Base-by-base conservation (phyloP, 2,888 invertebrate species). In the Drosophila ustulata region DNA sequence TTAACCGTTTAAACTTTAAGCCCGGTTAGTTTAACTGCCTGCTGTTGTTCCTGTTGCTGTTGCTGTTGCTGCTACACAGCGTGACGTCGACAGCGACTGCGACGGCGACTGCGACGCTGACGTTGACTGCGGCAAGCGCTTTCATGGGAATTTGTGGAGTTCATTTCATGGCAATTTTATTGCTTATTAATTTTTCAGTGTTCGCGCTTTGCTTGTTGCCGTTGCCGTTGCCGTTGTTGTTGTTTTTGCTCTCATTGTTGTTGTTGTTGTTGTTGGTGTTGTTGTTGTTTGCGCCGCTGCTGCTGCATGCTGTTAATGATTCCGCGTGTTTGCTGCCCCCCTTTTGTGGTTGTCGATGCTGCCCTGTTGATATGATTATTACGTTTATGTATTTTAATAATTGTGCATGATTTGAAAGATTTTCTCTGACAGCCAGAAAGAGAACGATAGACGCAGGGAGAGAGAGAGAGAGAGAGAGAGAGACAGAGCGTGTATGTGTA, bases 81-180 rank as follows among this genome's bases (percentile, higher is more conserved):
- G 23, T 51, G 34, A 8, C 56, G 51, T 50, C 49, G 57, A 66
- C 65, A 32, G 5, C 62, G 46, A 43, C 63, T 64, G 52, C 41
- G 61, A 70, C 77, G 51, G 5, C 62, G 46, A 43, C 63, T 64
- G 52, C 41, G 61, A 70, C 77, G 51, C 0, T 11, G n/a, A 23
- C 47, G 46, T 13, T 18, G 37, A 70, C 75, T 57, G 80, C 68
- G 75, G 75, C 71, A 57, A 57, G 46, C 77, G 77, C 90, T 90
- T 91, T 90, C 91, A 91, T 91, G 91, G 89, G 91, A 91, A 91
- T 91, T 87, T 79, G 82, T 80, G 66, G 66, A 84, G 91, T 91
- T 91, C 91, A 91, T 91, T 91, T 91, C 91, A 91, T 91, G 91
- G 91, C 91, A 91, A 91, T 91, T 91, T 91, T 91, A 91, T 91